Percentiles rank a stretch among this genome's conserved stretches.
Conservation (phyloP, 2,113 vertebrate species). For the Parotia lawesii region DNA sequence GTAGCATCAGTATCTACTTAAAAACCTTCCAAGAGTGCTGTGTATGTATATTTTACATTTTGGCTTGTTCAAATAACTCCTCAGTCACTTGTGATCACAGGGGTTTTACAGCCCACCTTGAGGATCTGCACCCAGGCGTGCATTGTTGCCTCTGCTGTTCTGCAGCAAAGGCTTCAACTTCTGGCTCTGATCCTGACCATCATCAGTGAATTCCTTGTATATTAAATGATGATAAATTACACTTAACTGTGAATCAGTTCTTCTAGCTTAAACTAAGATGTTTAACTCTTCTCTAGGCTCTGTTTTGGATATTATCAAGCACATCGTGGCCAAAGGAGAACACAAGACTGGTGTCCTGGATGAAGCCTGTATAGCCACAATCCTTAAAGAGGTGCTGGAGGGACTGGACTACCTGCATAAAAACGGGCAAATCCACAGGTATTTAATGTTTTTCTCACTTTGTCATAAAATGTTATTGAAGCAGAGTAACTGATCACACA, state of each 20-base stretch:
- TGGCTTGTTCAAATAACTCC: not conserved
- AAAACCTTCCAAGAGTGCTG: not conserved
- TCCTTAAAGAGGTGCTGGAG: conserved; percentile 90
- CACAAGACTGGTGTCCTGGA: conserved; percentile 90
- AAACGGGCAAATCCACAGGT: conserved; percentile 96
- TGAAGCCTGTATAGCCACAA: conserved; percentile 87
- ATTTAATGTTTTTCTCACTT: not conserved
- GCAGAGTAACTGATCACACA: not conserved
- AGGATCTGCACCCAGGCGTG: not conserved
- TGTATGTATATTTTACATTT: not conserved
- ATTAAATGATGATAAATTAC: not conserved
- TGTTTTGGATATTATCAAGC: conserved; percentile 94
- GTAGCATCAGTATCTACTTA: not conserved
- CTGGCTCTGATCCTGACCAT: not conserved
- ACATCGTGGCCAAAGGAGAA: conserved; percentile 91
- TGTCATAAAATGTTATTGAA: not conserved
- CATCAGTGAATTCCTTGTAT: not conserved
- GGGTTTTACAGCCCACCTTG: not conserved
- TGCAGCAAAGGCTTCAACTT: not conserved
- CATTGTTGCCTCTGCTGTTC: not conserved
- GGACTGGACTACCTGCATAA: conserved; percentile 93
- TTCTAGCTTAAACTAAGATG: not conserved
- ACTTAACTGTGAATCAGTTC: not conserved
- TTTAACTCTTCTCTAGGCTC: conserved; percentile 75
- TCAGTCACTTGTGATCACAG: not conserved